Evolutionary conservation across 2,888 invertebrate genomes (phyloP).

Genomic region (Tipula confusa): DNA sequence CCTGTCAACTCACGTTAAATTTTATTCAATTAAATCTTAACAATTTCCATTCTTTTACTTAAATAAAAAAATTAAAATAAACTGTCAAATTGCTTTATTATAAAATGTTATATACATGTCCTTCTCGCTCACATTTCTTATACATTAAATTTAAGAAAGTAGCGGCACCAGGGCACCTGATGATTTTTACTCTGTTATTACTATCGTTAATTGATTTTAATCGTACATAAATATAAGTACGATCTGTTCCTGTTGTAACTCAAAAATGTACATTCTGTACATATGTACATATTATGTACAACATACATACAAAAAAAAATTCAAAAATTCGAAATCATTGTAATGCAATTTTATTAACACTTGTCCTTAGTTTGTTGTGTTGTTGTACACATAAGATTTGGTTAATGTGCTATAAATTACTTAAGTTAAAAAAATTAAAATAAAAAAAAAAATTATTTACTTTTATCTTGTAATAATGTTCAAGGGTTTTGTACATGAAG

Average conservation of each 20-base stretch:
- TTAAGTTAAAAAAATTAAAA: background rate
- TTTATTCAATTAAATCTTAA: background rate
- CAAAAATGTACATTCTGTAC: background rate
- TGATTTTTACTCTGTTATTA: too few relatives aligned
- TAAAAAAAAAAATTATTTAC: background rate
- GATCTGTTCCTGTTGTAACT: background rate
- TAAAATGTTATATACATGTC: background rate
- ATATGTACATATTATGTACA: background rate
- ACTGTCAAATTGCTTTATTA: background rate
- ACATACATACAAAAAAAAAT: background rate
- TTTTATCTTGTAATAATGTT: background rate
- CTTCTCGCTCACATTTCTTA: background rate
- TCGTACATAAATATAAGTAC: background rate
- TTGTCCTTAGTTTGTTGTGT: background rate
- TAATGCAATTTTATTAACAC: background rate
- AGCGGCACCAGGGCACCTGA: background rate
- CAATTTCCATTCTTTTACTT: slow-evolving; percentile 7
- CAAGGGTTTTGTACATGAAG: background rate
- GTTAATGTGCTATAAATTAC: background rate
- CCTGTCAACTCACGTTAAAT: background rate
- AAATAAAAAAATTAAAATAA: background rate
- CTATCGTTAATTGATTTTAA: background rate
- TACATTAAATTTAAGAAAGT: background rate
- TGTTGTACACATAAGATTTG: background rate
- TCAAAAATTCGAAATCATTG: too few relatives aligned